A percentile compares a stretch with the other conserved stretches of the same genome.
phyloP scores from a whole-genome alignment of 1,140 invertebrate genomes.

The Cydia fagiglandana region DNA sequence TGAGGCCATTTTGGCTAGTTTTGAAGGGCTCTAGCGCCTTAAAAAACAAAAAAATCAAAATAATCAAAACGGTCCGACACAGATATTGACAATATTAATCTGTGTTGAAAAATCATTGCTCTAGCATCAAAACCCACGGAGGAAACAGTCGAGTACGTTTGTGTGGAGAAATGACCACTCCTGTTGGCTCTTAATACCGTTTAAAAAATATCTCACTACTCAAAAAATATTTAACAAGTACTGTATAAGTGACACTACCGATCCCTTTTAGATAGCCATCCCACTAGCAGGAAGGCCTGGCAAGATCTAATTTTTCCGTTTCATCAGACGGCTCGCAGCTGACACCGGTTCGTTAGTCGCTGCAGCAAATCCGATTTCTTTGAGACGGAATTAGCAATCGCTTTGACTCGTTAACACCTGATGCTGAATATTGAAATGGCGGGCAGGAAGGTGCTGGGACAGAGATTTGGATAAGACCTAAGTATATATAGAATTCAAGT shows the following conservation, averaged over 20 bases:
- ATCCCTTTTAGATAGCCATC: constrained; percentile 6
- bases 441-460: background rate
- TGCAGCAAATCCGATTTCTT: constrained; percentile 52
- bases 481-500: background rate
- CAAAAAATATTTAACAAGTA: too few species aligned
- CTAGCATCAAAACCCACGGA: too few species aligned
- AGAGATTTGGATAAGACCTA: background rate
- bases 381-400: constrained; percentile 58
- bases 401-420: constrained; percentile 52
- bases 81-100: too few species aligned
- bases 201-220: too few species aligned
- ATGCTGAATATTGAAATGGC: constrained; percentile 37
- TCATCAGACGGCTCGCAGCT: constrained; percentile 45
- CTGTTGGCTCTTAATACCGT: too few species aligned
- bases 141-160: too few species aligned
- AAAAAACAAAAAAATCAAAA: too few species aligned
- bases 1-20: too few species aligned
- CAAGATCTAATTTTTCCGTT: constrained; percentile 45
- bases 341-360: constrained; percentile 55
- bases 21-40: too few species aligned
- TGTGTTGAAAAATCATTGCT: too few species aligned
- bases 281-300: constrained; percentile 7
- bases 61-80: too few species aligned
- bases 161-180: too few species aligned
- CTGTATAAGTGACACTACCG: constrained; percentile 22